Conservation (phyloP, 2,888 invertebrate genomes). For the Drosophila diplacantha region DNA sequence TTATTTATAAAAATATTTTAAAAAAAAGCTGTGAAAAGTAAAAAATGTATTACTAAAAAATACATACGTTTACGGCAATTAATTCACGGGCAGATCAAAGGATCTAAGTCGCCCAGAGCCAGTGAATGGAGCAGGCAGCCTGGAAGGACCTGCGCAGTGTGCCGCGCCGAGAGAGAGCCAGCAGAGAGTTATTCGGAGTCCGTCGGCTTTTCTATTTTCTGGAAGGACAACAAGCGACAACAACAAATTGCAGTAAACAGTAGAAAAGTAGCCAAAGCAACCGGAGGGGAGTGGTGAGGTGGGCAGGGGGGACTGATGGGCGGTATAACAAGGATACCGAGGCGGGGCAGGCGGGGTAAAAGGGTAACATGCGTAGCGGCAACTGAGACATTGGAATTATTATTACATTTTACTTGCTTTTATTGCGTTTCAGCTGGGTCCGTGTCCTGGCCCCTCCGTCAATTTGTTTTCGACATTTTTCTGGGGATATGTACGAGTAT, state of each 20-base stretch:
- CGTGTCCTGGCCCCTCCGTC: slow-evolving; percentile 8
- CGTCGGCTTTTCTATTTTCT: slow-evolving; percentile 46
- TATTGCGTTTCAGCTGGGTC: slow-evolving; percentile 34
- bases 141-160: slow-evolving; percentile 34
- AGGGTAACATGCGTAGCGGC: slow-evolving; percentile 42
- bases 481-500: not conserved
- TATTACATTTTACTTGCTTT: slow-evolving; percentile 54
- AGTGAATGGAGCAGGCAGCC: slow-evolving; percentile 25
- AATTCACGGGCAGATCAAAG: slow-evolving; percentile 27
- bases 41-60: not conserved
- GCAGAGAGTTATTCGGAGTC: slow-evolving; percentile 37
- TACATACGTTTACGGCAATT: not conserved
- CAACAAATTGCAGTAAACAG: slow-evolving; percentile 51
- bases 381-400: slow-evolving; percentile 56
- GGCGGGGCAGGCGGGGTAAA: not conserved
- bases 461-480: slow-evolving; percentile 8
- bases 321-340: slow-evolving; percentile 9
- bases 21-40: not conserved
- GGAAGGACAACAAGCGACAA: slow-evolving; percentile 48
- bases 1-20: not conserved
- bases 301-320: slow-evolving; percentile 5
- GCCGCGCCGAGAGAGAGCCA: not conserved
- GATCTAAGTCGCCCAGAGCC: slow-evolving; percentile 21
- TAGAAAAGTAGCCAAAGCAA: slow-evolving; percentile 41
- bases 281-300: slow-evolving; percentile 7